These are phyloP conservation scores for Rhodinocichla rosea DNA, from an alignment of 2,113 vertebrate genomes.

Conservation along the genomic window DNA sequence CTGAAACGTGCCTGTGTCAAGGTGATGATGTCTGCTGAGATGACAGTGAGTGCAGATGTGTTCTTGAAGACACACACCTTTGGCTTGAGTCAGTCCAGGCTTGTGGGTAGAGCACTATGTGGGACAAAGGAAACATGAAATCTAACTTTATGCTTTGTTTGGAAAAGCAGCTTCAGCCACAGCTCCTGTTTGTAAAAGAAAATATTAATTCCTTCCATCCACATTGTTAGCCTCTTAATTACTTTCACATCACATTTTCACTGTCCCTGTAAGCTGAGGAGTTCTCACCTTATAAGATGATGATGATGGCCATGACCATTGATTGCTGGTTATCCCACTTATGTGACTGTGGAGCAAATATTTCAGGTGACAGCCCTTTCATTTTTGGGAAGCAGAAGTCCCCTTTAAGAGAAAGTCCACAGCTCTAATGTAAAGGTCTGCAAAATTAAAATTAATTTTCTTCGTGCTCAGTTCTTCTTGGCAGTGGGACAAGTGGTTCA, in stretches of 20 bases:
- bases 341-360: not conserved
- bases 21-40: not conserved
- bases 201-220: not conserved
- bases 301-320: not conserved
- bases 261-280: not conserved
- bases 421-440: not conserved
- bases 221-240: not conserved
- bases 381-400: not conserved
- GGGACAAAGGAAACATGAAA: not conserved
- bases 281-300: not conserved
- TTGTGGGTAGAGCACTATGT: not conserved
- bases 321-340: not conserved
- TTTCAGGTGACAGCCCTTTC: not conserved
- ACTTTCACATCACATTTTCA: not conserved
- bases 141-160: not conserved
- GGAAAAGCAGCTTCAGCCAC: not conserved
- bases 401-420: not conserved
- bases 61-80: not conserved
- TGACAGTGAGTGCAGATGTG: not conserved
- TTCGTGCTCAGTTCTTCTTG: not conserved
- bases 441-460: not conserved
- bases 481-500: not conserved
- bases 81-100: rapidly evolving
- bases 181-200: not conserved
- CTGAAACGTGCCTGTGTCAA: not conserved